Evolutionary conservation across 2,113 vertebrate species (phyloP), one percentile per base, ranked within the genome.

Genomic region (Falco punctatus): DNA sequence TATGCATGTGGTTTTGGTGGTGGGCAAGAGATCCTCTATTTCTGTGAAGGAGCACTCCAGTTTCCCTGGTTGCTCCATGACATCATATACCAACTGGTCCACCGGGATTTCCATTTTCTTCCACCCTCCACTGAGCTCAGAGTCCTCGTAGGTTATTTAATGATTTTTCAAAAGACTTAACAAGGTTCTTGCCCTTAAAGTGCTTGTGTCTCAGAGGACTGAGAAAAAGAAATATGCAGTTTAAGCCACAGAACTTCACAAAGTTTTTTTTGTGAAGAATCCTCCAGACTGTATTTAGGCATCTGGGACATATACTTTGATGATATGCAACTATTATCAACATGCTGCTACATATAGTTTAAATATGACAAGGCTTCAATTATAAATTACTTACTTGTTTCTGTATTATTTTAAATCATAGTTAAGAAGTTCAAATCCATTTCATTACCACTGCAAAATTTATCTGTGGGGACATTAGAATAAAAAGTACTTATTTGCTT

Each of bases 401-500:
- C 65, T 80, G 20, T 70, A 58, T 77, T 87, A 67, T 91, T 94
- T 96, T 28, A 86, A 73, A 62, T 86, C 52, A 74, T 42, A 88
- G 55, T 85, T 94, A 94, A 91, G 81, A 75, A 96, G 44, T 93
- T 97, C 93, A 95, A 79, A 42, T n/a, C 26, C 27, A 92, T 88
- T 96, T 90, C 70, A 86, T 95, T 97, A 90, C 38, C 78, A 42
- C 15, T 91, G 77, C 64, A 23, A 84, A 88, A 59, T 79, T 94
- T 95, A 96, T 81, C 81, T 93, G 48, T 72, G 73, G 70, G 73
- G 80, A 88, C 55, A 90, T 71, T 96, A 51, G 88, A 94, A 95
- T 78, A 88, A 87, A 94, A 97, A 96, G 55, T 82, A 96, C 28
- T 94, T 96, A 90, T 89, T 92, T 97, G 80, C 62, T 77, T 49